Evolutionary conservation across 2,888 invertebrate species (phyloP), one percentile per base, ranked within the genome.

Genomic region (Xanthostigma xanthostigma): DNA sequence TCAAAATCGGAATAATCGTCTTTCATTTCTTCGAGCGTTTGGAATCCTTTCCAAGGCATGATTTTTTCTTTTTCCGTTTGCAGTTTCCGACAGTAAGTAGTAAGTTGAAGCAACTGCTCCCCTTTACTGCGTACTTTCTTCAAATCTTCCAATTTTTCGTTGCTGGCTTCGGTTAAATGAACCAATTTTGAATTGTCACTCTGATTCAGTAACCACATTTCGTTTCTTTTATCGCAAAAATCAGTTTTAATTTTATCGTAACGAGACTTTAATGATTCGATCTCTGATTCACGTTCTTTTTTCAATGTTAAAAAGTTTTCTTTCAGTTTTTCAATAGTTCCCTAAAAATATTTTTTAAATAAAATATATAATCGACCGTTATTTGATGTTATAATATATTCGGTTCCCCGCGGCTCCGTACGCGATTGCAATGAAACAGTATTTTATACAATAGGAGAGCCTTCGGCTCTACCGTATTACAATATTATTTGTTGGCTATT

Each of bases 1-100:
- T 6, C 27, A 6, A 27, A 27, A 27, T 27, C 27, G 6, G 27
- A 27, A 27, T 6, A 27, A 27, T 27, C 6, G 27, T 27, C 27
- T 27, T 27, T 27, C 27, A 27, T 27, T 27, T 27, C 27, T 27
- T 27, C 27, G 27, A 27, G 27, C 27, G 27, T 27, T 6, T 6
- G 27, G 27, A 27, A 48, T 43, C 48, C 48, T 36, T 36, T 50
- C 51, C 53, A 72, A 2, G 70, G 71, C 41, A 71, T 52, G 13
- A 73, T 63, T 56, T 71, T 73, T 60, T 76, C 76, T 11, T 67
- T 63, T 52, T 69, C 69, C 0, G 73, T 75, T 63, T 78, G 76
- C 56, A 70, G 72, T 60, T 75, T 76, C 37, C 72, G 62, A 53
- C 78, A 77, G n/a, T 72, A 63, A 27, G 67, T 66, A 27, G 70